A percentile compares a stretch with the other conserved stretches of the same genome.
Evolutionary conservation across 2,113 vertebrate genomes (phyloP).

Genomic region (Nettapus auritus): DNA sequence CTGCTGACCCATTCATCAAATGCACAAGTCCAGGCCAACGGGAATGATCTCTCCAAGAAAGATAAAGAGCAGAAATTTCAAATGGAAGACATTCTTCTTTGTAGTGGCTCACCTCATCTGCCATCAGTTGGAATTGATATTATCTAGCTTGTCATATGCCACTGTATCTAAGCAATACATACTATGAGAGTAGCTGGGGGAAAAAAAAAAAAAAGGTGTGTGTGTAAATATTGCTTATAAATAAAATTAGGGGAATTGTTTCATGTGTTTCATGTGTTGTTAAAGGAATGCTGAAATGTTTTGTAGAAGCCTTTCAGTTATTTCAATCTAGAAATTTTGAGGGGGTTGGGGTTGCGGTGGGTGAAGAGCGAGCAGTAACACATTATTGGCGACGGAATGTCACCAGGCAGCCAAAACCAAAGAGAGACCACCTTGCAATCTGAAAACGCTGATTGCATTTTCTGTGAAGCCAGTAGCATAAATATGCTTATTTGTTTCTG

Average conservation of each 20-base stretch:
- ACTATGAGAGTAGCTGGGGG: background rate
- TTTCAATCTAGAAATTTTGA: background rate
- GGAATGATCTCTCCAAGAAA: constrained; percentile 17
- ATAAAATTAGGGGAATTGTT: background rate
- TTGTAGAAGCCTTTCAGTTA: constrained; percentile 11
- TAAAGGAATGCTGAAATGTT: background rate
- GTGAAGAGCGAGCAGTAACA: background rate
- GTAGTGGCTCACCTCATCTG: constrained; percentile 14
- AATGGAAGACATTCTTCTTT: background rate
- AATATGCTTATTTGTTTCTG: constrained; percentile 11
- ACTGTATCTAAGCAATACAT: background rate
- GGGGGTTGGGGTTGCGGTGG: too few species aligned
- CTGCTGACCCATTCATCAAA: constrained; percentile 36
- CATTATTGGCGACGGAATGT: background rate
- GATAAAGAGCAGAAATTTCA: constrained; percentile 42
- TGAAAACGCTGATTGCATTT: constrained; percentile 32
- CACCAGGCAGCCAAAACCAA: background rate
- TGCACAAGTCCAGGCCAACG: background rate
- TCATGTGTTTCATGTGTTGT: background rate
- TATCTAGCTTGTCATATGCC: background rate
- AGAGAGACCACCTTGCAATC: background rate
- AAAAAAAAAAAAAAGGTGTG: background rate
- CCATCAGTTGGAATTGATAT: constrained; percentile 2
- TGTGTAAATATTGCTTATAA: background rate
- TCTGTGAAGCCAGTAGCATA: constrained; percentile 30